Evolutionary conservation across 1,140 invertebrate genomes (phyloP), one percentile per base, ranked within the genome.

Genomic region (Berghia stephanieae): DNA sequence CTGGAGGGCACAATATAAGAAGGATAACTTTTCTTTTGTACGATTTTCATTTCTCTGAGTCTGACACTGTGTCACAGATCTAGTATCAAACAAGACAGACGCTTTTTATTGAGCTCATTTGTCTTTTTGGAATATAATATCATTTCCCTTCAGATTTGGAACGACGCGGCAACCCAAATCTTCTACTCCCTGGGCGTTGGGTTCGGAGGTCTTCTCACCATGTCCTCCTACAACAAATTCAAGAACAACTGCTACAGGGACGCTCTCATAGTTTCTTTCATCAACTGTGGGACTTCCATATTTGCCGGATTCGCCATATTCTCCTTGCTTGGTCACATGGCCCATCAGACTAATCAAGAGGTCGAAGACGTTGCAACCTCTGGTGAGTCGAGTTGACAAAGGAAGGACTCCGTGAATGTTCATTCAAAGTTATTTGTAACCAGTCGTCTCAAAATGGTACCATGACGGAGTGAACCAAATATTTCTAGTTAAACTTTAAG

Each of bases 241-340:
- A 81, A 83, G 18, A 86, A 86, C 76, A 86, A 86, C 70, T 82
- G 80, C 52, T 78, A 82, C 46, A 88, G 88, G 79, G 97, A 99
- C 89, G 96, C 96, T 0, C 92, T 98, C 6, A 93, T 96, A 87
- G 95, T 99, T 5, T 96, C 96, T n/a, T 88, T 98, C 52, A 96
- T 96, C 13, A 99, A 99, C 86, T 97, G 96, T 84, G 93, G 95
- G 72, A 99, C 98, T 0, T 98, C 96, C 4, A 95, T 99, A 93
- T 98, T 99, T 87, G 97, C 97, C 71, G 97, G 96, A 0, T 95
- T 99, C 68, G 97, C 98, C 0, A 96, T 99, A 10, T 99, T 99
- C 86, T 96, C 96, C 0, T 94, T 99, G 24, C 96, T 99, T 70
- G 97, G 97, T n/a, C 83, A 80, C 77, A 85, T 87, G 80, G 80